phyloP scores from a whole-genome alignment of 2,113 vertebrate genomes.

The Dromiciops gliroides region DNA sequence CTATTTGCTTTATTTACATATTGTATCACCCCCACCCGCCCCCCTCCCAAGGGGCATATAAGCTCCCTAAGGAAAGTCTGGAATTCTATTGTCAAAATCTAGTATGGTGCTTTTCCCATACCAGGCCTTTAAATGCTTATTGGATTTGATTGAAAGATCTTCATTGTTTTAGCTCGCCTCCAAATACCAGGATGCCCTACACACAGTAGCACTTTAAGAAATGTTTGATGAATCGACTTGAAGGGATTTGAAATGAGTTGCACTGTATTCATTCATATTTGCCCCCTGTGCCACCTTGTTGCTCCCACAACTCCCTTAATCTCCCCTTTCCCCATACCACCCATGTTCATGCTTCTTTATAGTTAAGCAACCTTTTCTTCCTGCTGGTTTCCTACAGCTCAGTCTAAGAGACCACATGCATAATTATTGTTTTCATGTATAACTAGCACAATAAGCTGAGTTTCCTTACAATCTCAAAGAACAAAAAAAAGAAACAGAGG shows the following conservation, averaged over 20 bases:
- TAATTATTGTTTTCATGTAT: background rate
- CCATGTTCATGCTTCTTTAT: background rate
- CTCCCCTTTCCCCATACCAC: background rate
- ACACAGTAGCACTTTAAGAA: background rate
- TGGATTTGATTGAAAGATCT: background rate
- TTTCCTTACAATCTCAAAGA: background rate
- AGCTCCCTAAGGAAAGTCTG: background rate
- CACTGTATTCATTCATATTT: background rate
- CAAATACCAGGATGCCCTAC: background rate
- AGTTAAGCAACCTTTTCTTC: background rate
- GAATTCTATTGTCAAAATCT: background rate
- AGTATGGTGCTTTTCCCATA: background rate
- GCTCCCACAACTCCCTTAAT: background rate
- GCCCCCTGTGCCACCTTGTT: background rate
- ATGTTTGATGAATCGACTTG: background rate
- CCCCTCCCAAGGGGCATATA: background rate
- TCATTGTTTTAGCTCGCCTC: background rate
- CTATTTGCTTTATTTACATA: background rate
- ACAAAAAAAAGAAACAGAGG: background rate
- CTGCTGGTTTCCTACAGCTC: background rate
- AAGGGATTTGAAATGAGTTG: background rate
- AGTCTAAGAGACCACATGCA: background rate
- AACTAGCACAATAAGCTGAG: background rate
- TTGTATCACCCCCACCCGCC: too few relatives aligned
- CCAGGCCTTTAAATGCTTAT: background rate